phyloP scores from a whole-genome alignment of 2,113 vertebrate genomes.

The Mobula birostris region DNA sequence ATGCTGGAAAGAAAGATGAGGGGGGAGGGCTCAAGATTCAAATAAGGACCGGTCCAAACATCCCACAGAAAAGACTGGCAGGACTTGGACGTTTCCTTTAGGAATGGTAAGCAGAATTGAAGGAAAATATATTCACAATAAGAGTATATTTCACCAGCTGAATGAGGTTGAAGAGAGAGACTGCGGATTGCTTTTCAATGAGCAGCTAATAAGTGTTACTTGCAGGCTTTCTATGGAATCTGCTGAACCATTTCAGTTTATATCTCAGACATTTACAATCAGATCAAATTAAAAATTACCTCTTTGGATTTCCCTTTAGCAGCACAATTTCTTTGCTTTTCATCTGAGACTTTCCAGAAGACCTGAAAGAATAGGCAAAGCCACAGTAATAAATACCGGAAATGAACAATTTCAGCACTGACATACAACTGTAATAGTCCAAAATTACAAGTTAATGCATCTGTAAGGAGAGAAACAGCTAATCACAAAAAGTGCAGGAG shows the following conservation, averaged over 20 bases:
- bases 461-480: no score
- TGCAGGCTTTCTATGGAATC: neutral
- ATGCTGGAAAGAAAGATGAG: no score
- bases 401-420: neutral
- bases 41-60: no score
- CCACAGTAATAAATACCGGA: neutral
- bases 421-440: neutral
- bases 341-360: conserved; percentile 75
- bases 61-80: no score
- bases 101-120: no score
- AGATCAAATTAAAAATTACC: conserved; percentile 52
- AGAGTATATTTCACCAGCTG: no score
- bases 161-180: no score
- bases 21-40: no score
- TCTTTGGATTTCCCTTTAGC: conserved; percentile 91
- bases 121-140: no score
- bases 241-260: neutral
- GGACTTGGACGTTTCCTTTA: no score
- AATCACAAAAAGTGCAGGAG: no score
- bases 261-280: neutral
- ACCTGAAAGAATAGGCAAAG: conserved; percentile 55
- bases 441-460: neutral
- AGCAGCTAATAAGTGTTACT: neutral
- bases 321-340: conserved; percentile 67
- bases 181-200: no score